phyloP scores from a whole-genome alignment of 1,140 invertebrate genomes.

The Geopemphigus sp. region DNA sequence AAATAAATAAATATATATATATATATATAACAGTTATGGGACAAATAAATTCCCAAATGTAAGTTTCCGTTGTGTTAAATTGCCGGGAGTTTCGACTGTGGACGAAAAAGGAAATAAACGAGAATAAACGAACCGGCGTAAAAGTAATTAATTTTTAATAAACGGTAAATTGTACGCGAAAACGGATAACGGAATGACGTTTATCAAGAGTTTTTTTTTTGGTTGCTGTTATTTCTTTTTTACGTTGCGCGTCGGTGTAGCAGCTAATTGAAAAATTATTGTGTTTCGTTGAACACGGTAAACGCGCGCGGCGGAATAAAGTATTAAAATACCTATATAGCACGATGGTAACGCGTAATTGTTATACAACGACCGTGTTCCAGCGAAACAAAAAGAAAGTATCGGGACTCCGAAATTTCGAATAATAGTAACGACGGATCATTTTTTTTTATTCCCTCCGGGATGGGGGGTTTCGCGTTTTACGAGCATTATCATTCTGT shows the following conservation, averaged over 20 bases:
- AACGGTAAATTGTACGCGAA: neutral
- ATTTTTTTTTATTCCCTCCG: too few species aligned
- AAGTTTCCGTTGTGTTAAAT: neutral
- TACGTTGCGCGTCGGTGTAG: neutral
- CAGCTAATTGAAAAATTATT: neutral
- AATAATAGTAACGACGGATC: neutral
- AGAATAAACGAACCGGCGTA: neutral
- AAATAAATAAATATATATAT: too few species aligned
- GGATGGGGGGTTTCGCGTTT: too few species aligned
- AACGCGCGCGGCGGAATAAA: neutral
- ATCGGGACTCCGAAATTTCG: too few species aligned
- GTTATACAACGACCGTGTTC: neutral
- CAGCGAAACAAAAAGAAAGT: neutral
- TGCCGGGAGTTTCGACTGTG: neutral
- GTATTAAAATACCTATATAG: neutral
- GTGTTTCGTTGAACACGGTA: neutral
- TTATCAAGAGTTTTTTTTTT: neutral
- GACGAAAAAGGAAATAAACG: neutral
- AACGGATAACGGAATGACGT: neutral
- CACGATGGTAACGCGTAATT: neutral
- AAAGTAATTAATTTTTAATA: constrained; percentile 27
- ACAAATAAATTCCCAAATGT: neutral
- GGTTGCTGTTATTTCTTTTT: neutral
- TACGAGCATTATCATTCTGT: too few species aligned
- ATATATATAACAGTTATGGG: neutral